Conservation (phyloP, 2,888 invertebrate genomes). For the Crematogaster levior region DNA sequence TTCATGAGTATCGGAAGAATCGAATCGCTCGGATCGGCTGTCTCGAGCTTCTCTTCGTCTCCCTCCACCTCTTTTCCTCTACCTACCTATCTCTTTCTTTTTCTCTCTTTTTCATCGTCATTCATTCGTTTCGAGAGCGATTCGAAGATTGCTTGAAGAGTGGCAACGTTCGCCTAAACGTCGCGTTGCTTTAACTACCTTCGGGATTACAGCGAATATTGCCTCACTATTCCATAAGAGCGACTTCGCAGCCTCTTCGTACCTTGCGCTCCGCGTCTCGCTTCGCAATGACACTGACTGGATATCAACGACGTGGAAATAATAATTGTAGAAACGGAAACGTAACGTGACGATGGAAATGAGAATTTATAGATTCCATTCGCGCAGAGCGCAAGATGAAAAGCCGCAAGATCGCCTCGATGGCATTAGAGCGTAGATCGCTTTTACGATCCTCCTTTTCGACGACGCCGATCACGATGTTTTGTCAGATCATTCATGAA, state of each 20-base stretch:
- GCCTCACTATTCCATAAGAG: conserved; percentile 18
- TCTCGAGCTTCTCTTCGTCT: conserved; percentile 38
- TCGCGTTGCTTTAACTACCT: conserved; percentile 33
- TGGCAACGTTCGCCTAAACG: conserved; percentile 39
- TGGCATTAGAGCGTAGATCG: conserved; percentile 20
- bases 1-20: conserved; percentile 39
- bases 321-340: neutral
- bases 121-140: conserved; percentile 50
- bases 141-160: conserved; percentile 48
- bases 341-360: neutral
- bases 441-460: conserved; percentile 32
- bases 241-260: conserved; percentile 15
- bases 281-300: neutral
- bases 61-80: neutral
- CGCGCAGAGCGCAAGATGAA: conserved; percentile 24
- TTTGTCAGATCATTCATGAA: conserved; percentile 81
- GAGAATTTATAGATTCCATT: neutral
- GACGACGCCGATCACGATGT: conserved; percentile 72
- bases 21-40: conserved; percentile 50
- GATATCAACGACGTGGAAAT: neutral
- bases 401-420: conserved; percentile 18
- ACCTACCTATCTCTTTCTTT: conserved; percentile 11
- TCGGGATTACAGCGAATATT: conserved; percentile 34
- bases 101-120: conserved; percentile 48
- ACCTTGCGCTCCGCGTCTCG: conserved; percentile 25